Evolutionary conservation across 64 coral and sea anemone genomes (phyloP).

Genomic region (Montipora foliosa): DNA sequence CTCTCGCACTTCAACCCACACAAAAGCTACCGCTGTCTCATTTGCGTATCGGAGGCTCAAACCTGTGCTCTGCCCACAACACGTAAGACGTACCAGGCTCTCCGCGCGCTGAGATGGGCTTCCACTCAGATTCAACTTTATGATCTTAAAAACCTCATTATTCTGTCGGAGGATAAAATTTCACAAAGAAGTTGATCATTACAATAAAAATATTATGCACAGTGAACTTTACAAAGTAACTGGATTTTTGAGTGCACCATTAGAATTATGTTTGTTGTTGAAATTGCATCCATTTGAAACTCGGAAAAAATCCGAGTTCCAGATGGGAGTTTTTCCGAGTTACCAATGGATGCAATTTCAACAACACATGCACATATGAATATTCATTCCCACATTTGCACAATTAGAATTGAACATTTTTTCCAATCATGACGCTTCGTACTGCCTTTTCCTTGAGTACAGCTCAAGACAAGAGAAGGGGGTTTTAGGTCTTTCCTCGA

Average conservation of each 20-base stretch:
- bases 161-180: constrained; percentile 27
- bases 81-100: constrained; percentile 60
- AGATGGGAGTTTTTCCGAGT: no score
- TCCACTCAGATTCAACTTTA: constrained; percentile 31
- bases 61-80: constrained; percentile 61
- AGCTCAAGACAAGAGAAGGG: no score
- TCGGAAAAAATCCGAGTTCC: no score
- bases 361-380: no score
- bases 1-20: constrained; percentile 54
- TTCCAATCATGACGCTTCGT: no score
- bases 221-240: background rate
- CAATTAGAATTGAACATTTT: no score
- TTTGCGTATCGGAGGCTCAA: constrained; percentile 43
- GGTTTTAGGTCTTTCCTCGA: no score
- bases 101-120: constrained; percentile 30
- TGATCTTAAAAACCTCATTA: constrained; percentile 51
- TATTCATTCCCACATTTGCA: no score
- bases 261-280: background rate
- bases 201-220: background rate
- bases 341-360: no score
- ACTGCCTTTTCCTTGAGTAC: no score
- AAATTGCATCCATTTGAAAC: no score
- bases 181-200: background rate
- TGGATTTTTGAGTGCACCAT: background rate
- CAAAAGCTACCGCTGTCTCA: constrained; percentile 39